Conservation (phyloP, 2,113 vertebrate species). For the Lanius ludovicianus region DNA sequence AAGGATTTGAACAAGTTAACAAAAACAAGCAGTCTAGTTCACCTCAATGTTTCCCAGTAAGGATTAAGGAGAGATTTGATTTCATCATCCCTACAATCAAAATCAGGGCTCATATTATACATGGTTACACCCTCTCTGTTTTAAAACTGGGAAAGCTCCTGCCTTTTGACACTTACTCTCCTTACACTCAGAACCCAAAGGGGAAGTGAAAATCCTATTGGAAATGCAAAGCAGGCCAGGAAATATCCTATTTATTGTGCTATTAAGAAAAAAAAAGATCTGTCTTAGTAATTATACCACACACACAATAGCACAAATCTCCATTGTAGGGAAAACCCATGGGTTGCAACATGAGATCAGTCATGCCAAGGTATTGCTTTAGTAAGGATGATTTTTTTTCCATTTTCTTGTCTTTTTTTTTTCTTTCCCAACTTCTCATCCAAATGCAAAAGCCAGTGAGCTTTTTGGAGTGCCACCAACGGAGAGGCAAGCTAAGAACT, state of each 20-base stretch:
- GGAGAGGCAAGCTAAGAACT: not conserved
- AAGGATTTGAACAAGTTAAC: not conserved
- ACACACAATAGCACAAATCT: constrained; percentile 60
- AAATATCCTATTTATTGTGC: constrained; percentile 69
- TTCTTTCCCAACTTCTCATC: not conserved
- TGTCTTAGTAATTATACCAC: constrained; percentile 48
- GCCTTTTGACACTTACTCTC: constrained; percentile 64
- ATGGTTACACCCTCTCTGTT: constrained; percentile 1
- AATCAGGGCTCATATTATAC: not conserved
- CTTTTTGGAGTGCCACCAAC: constrained; percentile 52
- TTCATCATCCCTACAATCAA: constrained; percentile 44
- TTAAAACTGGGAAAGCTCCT: constrained; percentile 45
- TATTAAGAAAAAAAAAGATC: constrained; percentile 14
- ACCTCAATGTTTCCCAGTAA: constrained; percentile 4
- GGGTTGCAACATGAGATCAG: constrained; percentile 35
- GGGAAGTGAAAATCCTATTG: constrained; percentile 65
- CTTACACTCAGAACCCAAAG: constrained; percentile 25
- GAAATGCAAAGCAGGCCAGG: constrained; percentile 45
- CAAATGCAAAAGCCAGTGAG: constrained; percentile 45
- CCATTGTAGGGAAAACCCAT: constrained; percentile 13
- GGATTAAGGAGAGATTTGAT: constrained; percentile 28
- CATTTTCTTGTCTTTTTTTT: not conserved
- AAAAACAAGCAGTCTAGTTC: not conserved
- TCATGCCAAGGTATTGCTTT: constrained; percentile 37
- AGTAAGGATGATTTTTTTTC: not conserved